These are phyloP conservation scores for Erynnis tages DNA, from an alignment of 2,888 invertebrate genomes.

Conservation along the genomic window DNA sequence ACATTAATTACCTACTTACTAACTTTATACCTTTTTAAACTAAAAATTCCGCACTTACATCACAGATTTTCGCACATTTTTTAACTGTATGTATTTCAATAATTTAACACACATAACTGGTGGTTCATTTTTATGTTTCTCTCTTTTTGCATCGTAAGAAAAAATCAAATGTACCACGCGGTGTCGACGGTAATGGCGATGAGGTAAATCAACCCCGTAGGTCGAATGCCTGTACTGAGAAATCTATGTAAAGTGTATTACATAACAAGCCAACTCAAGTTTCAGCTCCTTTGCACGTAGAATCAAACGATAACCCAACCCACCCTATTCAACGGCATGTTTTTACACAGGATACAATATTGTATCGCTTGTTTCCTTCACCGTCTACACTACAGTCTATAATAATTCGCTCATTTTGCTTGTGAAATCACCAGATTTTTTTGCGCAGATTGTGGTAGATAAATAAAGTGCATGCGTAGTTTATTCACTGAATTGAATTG, in stretches of 20 bases:
- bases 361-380: conserved; percentile 4
- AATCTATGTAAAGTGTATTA: conserved; percentile 34
- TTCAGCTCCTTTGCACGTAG: conserved; percentile 18
- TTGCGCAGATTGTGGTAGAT: neutral
- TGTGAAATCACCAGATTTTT: neutral
- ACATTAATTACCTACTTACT: conserved; percentile 4
- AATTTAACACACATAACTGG: conserved; percentile 57
- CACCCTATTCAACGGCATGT: too few species aligned
- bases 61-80: conserved; percentile 31
- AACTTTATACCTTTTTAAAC: neutral
- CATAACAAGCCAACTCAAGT: conserved; percentile 17
- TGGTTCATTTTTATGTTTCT: conserved; percentile 78
- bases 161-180: conserved; percentile 97
- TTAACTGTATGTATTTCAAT: conserved; percentile 27
- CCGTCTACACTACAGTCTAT: neutral
- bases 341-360: conserved; percentile 2
- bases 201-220: conserved; percentile 86
- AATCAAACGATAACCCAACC: conserved; percentile 5
- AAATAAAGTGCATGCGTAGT: conserved; percentile 7
- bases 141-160: conserved; percentile 85
- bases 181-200: conserved; percentile 96
- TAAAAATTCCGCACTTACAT: conserved; percentile 8
- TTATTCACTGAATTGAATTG: conserved; percentile 4
- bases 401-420: conserved; percentile 3
- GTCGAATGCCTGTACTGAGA: conserved; percentile 64